Conservation (phyloP, 2,113 vertebrate species). For the Nestor notabilis region DNA sequence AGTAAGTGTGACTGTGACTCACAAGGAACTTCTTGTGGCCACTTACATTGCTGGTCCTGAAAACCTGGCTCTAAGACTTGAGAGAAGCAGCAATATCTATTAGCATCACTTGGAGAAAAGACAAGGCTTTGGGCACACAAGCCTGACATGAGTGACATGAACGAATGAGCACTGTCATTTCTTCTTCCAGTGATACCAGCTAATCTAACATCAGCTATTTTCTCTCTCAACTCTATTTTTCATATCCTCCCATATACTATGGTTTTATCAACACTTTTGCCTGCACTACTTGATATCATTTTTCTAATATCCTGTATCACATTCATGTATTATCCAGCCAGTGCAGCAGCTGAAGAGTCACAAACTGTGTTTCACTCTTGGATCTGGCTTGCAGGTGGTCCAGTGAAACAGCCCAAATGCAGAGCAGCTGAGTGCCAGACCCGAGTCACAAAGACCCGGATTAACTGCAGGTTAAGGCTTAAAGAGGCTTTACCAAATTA, state of each 20-base stretch:
- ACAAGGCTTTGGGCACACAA: background rate
- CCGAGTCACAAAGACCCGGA: background rate
- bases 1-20: background rate
- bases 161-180: background rate
- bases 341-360: background rate
- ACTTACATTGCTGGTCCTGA: background rate
- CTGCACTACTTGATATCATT: background rate
- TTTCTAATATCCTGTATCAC: constrained; percentile 51
- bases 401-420: background rate
- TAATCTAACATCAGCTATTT: constrained; percentile 54
- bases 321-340: background rate
- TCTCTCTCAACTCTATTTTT: constrained; percentile 13
- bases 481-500: constrained; percentile 48
- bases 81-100: background rate
- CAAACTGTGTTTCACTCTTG: background rate
- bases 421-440: background rate
- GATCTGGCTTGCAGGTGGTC: background rate
- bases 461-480: constrained; percentile 52
- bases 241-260: constrained; percentile 24
- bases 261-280: constrained; percentile 24
- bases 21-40: background rate
- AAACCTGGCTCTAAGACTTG: background rate
- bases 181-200: background rate
- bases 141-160: background rate
- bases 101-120: background rate